Evolutionary conservation across 2,888 invertebrate species (phyloP).

Genomic region (Magallana nippona): DNA sequence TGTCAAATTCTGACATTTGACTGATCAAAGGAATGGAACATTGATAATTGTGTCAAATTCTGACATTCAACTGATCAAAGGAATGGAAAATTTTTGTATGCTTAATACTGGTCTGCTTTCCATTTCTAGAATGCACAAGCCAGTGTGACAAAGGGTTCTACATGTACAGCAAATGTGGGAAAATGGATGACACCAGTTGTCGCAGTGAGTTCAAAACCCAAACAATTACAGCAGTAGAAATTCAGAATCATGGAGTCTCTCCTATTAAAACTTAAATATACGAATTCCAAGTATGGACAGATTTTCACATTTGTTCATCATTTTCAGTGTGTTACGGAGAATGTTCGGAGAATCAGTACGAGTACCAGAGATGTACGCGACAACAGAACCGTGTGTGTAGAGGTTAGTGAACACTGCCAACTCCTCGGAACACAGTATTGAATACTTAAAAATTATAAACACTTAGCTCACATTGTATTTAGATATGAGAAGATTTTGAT

Average conservation of each 20-base stretch:
- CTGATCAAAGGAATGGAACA: neutral
- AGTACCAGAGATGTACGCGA: conserved; percentile 68
- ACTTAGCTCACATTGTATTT: too few relatives aligned
- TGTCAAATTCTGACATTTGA: neutral
- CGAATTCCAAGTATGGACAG: too few relatives aligned
- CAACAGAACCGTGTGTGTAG: conserved; percentile 68
- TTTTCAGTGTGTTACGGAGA: conserved; percentile 69
- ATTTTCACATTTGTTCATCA: conserved; percentile 7
- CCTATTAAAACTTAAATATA: too few relatives aligned
- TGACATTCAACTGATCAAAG: neutral
- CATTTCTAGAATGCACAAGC: conserved; percentile 72
- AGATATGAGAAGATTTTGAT: too few relatives aligned
- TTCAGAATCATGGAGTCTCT: too few relatives aligned
- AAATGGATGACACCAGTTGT: conserved; percentile 65
- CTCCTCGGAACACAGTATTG: too few relatives aligned
- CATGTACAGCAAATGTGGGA: conserved; percentile 66
- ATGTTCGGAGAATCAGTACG: conserved; percentile 66
- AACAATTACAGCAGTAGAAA: too few relatives aligned
- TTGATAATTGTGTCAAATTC: too few relatives aligned
- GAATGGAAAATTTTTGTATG: neutral
- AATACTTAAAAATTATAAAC: too few relatives aligned
- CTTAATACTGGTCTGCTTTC: neutral
- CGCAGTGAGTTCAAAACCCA: conserved; percentile 61
- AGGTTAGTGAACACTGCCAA: conserved; percentile 55
- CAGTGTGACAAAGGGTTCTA: conserved; percentile 67